These are phyloP conservation scores for Aspidiotus rigidus DNA, from an alignment of 2,888 invertebrate genomes.

Conservation along the genomic window DNA sequence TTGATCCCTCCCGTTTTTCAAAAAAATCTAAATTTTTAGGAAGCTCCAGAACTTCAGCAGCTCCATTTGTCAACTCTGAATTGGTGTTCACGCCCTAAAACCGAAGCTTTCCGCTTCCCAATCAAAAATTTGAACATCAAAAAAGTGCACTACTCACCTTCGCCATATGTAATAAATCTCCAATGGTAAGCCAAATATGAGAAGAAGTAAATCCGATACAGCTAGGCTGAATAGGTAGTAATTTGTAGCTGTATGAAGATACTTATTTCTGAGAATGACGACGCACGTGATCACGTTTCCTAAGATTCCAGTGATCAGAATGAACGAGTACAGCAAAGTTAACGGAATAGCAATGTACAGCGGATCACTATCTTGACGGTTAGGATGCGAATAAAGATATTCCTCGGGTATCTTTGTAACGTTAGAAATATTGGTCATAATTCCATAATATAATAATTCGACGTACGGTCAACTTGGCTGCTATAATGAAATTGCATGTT, in stretches of 20 bases:
- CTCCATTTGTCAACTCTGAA: too few species aligned
- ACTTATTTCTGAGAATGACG: slow-evolving; percentile 70
- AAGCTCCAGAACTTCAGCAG: too few species aligned
- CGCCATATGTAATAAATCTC: slow-evolving; percentile 73
- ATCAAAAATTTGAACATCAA: background rate
- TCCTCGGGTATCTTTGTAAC: too few species aligned
- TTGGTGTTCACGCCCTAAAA: too few species aligned
- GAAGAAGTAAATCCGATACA: slow-evolving; percentile 66
- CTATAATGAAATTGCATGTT: too few species aligned
- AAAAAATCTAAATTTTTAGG: too few species aligned
- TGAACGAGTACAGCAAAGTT: slow-evolving; percentile 64
- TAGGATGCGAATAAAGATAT: background rate
- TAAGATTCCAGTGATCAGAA: slow-evolving; percentile 66
- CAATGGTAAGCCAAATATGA: slow-evolving; percentile 70
- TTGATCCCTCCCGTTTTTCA: too few species aligned
- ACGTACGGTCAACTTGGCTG: too few species aligned
- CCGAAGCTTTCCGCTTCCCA: too few species aligned
- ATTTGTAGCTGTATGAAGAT: slow-evolving; percentile 73
- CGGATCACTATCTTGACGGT: slow-evolving; percentile 45
- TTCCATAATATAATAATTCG: too few species aligned
- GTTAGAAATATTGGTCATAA: too few species aligned
- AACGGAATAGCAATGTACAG: slow-evolving; percentile 60
- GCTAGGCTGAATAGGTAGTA: slow-evolving; percentile 78
- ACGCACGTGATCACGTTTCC: slow-evolving; percentile 78
- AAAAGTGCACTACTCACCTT: slow-evolving; percentile 42